These are phyloP conservation scores for Archips crataeganus DNA, from an alignment of 2,888 invertebrate species.

Conservation along the genomic window DNA sequence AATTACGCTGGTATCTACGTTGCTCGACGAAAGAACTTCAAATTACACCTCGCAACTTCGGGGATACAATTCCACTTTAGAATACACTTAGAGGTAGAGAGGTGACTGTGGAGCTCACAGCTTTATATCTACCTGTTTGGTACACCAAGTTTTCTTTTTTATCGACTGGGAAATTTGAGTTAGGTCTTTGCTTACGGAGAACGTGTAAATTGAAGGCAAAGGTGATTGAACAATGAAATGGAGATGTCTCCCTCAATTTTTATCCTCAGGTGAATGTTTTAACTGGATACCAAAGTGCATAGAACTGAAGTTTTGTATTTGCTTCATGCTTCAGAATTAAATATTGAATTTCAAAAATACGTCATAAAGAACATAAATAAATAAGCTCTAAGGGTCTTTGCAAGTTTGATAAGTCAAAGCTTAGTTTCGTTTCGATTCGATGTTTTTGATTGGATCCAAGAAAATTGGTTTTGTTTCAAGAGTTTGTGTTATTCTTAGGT, in stretches of 20 bases:
- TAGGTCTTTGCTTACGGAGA: neutral
- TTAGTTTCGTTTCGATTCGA: too few relatives aligned
- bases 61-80: conserved; percentile 66
- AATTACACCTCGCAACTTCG: conserved; percentile 54
- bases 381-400: too few relatives aligned
- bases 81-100: conserved; percentile 59
- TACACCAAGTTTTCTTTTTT: neutral
- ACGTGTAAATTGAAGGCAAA: neutral
- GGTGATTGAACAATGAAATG: neutral
- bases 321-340: too few relatives aligned
- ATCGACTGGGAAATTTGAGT: neutral
- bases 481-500: too few relatives aligned
- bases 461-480: too few relatives aligned
- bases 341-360: too few relatives aligned
- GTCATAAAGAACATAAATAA: too few relatives aligned
- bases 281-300: neutral
- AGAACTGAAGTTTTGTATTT: neutral
- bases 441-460: too few relatives aligned
- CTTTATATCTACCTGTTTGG: neutral
- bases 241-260: neutral
- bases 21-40: conserved; percentile 59
- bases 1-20: conserved; percentile 61
- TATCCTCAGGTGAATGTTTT: neutral
- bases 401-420: too few relatives aligned
- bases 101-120: conserved; percentile 50